Conservation (phyloP, 1,140 invertebrate genomes). For the Drosophila ironensis region DNA sequence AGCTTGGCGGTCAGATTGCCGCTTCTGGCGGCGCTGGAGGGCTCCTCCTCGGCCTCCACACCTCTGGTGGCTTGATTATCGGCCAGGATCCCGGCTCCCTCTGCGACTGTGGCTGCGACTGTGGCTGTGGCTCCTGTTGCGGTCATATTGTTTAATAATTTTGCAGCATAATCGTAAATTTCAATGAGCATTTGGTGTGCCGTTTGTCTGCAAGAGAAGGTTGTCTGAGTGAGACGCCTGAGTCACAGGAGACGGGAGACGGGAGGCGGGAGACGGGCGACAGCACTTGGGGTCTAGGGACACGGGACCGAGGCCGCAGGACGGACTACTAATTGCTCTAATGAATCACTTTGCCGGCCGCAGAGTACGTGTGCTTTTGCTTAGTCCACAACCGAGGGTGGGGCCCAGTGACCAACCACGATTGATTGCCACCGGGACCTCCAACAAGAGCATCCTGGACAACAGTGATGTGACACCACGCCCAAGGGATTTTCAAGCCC, state of each 20-base stretch:
- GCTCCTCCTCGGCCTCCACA: background rate
- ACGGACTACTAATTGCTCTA: conserved; percentile 56
- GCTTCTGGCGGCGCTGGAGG: conserved; percentile 5
- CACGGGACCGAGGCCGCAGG: background rate
- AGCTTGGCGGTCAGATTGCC: conserved; percentile 56
- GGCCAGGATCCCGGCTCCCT: background rate
- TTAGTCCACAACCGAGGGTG: background rate
- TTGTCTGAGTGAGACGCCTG: no score
- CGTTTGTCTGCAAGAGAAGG: conserved; percentile 49
- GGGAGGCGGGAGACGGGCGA: no score
- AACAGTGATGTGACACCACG: no score
- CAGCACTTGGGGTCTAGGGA: no score
- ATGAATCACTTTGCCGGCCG: conserved; percentile 51
- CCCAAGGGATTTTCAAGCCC: no score
- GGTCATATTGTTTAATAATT: conserved; percentile 78
- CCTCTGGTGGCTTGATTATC: background rate
- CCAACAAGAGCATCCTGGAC: conserved; percentile 1
- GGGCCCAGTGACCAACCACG: conserved; percentile 1
- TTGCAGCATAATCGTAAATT: conserved; percentile 75
- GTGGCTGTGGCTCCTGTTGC: conserved; percentile 47
- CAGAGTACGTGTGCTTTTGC: background rate
- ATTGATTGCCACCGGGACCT: conserved; percentile 27
- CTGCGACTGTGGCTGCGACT: background rate
- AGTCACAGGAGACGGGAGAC: no score
- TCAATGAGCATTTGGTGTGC: conserved; percentile 60